Conservation (phyloP, 1,140 invertebrate genomes). For the Pissodes strobi region DNA sequence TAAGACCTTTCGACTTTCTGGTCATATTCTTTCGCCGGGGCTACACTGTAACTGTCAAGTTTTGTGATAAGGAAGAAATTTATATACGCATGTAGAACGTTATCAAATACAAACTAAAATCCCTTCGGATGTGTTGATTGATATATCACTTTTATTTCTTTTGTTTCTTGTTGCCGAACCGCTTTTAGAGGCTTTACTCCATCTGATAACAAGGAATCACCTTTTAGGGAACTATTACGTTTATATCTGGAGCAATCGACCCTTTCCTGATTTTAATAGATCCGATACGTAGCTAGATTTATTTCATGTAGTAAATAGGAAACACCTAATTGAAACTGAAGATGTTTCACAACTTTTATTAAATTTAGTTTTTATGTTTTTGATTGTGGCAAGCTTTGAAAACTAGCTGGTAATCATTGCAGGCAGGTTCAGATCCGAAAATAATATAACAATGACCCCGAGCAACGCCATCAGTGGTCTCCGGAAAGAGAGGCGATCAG, state of each 20-base stretch:
- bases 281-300: too few species aligned
- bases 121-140: slow-evolving; percentile 29
- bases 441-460: too few species aligned
- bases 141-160: slow-evolving; percentile 35
- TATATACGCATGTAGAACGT: slow-evolving; percentile 30
- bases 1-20: slow-evolving; percentile 23
- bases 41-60: slow-evolving; percentile 21
- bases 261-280: too few species aligned
- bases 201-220: slow-evolving; percentile 26
- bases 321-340: too few species aligned
- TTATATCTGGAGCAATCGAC: not conserved
- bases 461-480: too few species aligned
- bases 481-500: too few species aligned
- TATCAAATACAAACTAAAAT: slow-evolving; percentile 37
- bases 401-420: too few species aligned
- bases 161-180: slow-evolving; percentile 12
- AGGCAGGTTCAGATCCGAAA: too few species aligned
- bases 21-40: slow-evolving; percentile 24
- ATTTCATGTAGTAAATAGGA: too few species aligned
- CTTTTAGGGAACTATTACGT: slow-evolving; percentile 10
- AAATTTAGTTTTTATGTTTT: too few species aligned
- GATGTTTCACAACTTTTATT: too few species aligned
- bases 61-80: slow-evolving; percentile 28
- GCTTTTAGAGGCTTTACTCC: slow-evolving; percentile 13
- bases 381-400: too few species aligned